These are phyloP conservation scores for Protosalanx chinensis DNA, from an alignment of 2,797 vertebrate species.

Conservation along the genomic window DNA sequence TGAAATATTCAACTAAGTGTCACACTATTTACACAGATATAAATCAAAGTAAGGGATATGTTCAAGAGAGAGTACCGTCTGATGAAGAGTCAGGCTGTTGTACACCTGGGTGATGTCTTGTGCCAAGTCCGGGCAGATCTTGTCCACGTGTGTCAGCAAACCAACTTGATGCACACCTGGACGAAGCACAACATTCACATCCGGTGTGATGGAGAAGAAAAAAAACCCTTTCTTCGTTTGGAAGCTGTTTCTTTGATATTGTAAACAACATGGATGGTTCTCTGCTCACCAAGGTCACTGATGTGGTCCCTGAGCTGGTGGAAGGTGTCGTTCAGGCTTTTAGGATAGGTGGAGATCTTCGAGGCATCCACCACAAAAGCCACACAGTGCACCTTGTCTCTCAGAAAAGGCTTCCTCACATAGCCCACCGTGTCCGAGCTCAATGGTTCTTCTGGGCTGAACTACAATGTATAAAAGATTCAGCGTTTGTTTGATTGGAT, in stretches of 20 bases:
- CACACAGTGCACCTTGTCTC: constrained; percentile 69
- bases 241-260: too few species aligned
- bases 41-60: background rate
- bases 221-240: too few species aligned
- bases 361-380: constrained; percentile 66
- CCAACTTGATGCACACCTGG: constrained; percentile 72
- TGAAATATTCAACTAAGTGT: too few species aligned
- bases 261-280: too few species aligned
- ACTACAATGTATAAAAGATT: constrained; percentile 46
- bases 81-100: constrained; percentile 33
- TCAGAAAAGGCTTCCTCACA: constrained; percentile 50
- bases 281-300: constrained; percentile 66
- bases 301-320: constrained; percentile 65
- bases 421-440: constrained; percentile 56
- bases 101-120: constrained; percentile 56
- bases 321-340: constrained; percentile 51
- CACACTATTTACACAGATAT: too few species aligned
- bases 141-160: constrained; percentile 67
- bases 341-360: constrained; percentile 48
- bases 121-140: constrained; percentile 42
- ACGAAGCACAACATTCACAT: constrained; percentile 6
- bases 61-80: constrained; percentile 42
- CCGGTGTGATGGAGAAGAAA: too few species aligned
- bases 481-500: background rate
- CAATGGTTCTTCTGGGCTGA: constrained; percentile 59